Base-by-base conservation (phyloP, 2,888 invertebrate genomes). In the Heliothis peltigera region DNA sequence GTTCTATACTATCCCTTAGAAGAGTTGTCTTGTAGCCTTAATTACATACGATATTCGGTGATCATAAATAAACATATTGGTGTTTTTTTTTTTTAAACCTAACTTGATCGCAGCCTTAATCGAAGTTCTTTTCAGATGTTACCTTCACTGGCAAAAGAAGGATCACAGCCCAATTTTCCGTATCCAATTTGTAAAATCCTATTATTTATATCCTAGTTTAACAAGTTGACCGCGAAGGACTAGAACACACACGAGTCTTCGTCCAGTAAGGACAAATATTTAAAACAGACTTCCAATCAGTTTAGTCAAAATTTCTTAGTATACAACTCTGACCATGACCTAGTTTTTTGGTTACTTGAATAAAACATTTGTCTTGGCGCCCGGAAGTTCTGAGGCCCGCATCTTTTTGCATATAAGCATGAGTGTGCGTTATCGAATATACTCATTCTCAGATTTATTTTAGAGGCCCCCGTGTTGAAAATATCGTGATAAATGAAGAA, bases 321-420 rank as follows among this genome's bases (percentile, higher is more conserved):
- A 39, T 15, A 39, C n/a, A 39, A 15, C 2, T n/a, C 4, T n/a
- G 39, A 39, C 39, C 39, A n/a, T n/a, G 39, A 39, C 39, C 39
- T 39, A 39, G 15, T 39, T 39, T n/a, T n/a, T n/a, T 39, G 39
- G 39, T n/a, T 39, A n/a, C 39, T 39, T 15, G 39, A 39, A 39
- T 39, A 39, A n/a, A 39, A 39, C 39, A 39, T 39, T 39, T 39
- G 39, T 39, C 39, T n/a, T n/a, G 39, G 4, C n/a, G n/a, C 39
- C 39, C 39, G 39, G 39, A 39, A 39, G 39, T 39, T 15, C n/a
- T n/a, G 39, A 39, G 39, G 39, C n/a, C n/a, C 39, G 39, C 15
- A 39, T 39, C 39, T 39, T 39, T 39, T 39, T 39, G 39, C 39
- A 39, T 39, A n/a, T n/a, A 39, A 39, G 39, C 39, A 39, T 39